Conservation (phyloP, 2,797 vertebrate species). For the Spondyliosoma cantharus region DNA sequence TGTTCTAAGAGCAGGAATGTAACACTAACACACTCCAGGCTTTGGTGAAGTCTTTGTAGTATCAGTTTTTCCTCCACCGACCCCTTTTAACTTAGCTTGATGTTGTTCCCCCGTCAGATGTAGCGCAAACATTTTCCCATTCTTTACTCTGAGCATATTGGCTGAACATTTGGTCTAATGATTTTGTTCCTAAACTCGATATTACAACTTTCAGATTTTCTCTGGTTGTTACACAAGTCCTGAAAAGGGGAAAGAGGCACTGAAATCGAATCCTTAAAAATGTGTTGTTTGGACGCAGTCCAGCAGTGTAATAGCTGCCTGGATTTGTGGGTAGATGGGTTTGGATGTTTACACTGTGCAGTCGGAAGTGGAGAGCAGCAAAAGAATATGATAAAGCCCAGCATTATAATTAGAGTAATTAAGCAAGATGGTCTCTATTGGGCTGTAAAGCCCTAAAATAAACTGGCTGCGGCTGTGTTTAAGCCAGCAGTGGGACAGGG, state of each 20-base stretch:
- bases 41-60: conserved; percentile 67
- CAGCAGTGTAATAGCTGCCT: conserved; percentile 79
- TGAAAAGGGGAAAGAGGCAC: conserved; percentile 67
- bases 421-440: conserved; percentile 76
- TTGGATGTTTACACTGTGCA: conserved; percentile 78
- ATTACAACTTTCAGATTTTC: conserved; percentile 12
- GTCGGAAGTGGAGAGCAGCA: conserved; percentile 78
- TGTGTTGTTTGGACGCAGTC: conserved; percentile 81
- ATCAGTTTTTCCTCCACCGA: conserved; percentile 51
- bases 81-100: conserved; percentile 48
- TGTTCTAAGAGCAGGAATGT: conserved; percentile 74
- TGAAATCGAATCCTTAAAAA: conserved; percentile 87
- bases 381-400: conserved; percentile 78
- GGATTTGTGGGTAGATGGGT: conserved; percentile 75
- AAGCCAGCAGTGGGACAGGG: conserved; percentile 67
- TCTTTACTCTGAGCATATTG: background rate
- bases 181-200: conserved; percentile 10
- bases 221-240: conserved; percentile 56
- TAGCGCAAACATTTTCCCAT: conserved; percentile 1
- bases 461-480: conserved; percentile 74
- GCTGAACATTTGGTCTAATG: background rate
- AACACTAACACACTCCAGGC: conserved; percentile 70
- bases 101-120: conserved; percentile 41
- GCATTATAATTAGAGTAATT: conserved; percentile 83
- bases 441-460: conserved; percentile 79